Evolutionary conservation across 2,797 vertebrate genomes (phyloP), one percentile per base, ranked within the genome.

Genomic region (Myotis pilosus): DNA sequence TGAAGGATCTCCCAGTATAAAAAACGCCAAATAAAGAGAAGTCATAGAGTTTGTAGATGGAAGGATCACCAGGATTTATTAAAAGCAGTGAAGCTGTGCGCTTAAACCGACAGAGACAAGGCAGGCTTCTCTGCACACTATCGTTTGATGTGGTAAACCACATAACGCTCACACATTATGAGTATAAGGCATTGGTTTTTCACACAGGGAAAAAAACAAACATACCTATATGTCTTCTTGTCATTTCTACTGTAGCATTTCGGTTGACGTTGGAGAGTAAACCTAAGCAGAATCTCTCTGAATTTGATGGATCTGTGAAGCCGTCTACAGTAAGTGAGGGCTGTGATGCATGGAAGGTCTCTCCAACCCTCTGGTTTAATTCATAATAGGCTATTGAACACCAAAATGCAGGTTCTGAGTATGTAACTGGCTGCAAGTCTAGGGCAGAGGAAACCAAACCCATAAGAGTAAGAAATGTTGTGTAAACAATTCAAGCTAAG

Each of bases 381-480:
- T 99, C 99, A 15, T 99, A 99, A 98, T 99, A 99, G 4, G 99
- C 99, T 99, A 99, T 99, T n/a, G 99, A 99, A 98, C 99, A 99
- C 99, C 99, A 99, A 98, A 99, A 99, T 0, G 99, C 99, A 78
- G 99, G 99, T 97, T 99, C 99, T 1, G 99, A 99, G 97, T 99
- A 99, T 95, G 99, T 99, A 90, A 99, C 99, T 0, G 99, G 99
- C 96, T 99, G 99, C 89, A 99, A 98, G 97, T 99, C 99, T 99
- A 97, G 68, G 64, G 44, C 44, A 23, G 91, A 96, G 74, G 79
- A 88, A 36, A 33, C 74, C 84, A n/a, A 87, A 79, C 6, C 30
- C 92, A 38, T 74, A 89, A 64, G 88, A 82, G 66, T 17, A 92
- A 96, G 83, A 82, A 95, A 92, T 83, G 47, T 13, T 94, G n/a